A percentile compares a stretch with the other conserved stretches of the same genome.
Conservation (phyloP, 2,888 invertebrate genomes). For the Acanthosepion esculentum region DNA sequence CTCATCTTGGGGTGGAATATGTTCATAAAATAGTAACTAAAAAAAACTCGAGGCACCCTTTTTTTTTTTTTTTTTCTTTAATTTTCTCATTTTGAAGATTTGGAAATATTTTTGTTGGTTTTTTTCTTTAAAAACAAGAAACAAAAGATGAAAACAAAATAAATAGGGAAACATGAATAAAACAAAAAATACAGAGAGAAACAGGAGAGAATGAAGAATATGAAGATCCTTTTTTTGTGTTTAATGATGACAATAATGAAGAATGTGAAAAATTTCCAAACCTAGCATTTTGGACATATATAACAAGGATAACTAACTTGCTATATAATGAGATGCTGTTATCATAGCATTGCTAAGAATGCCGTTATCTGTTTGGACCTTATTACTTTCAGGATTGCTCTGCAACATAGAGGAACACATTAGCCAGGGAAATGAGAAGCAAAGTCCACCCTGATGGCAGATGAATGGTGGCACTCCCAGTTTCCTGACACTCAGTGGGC, state of each 20-base stretch:
- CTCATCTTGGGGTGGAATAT: not conserved
- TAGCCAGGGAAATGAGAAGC: not conserved
- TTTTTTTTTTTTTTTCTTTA: not conserved
- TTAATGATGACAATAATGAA: not conserved
- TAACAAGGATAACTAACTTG: not conserved
- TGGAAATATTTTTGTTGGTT: no score
- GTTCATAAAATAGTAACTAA: not conserved
- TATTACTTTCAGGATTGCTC: not conserved
- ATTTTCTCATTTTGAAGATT: not conserved
- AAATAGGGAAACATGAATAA: no score
- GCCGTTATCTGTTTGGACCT: not conserved
- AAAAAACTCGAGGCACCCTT: not conserved
- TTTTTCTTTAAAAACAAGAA: not conserved
- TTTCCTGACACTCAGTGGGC: not conserved
- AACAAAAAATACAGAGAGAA: no score
- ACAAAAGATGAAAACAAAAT: not conserved
- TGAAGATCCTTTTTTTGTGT: not conserved
- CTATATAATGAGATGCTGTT: not conserved
- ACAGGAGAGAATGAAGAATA: not conserved
- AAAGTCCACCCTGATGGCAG: not conserved
- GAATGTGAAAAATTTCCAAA: not conserved
- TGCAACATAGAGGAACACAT: not conserved
- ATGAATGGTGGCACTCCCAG: not conserved
- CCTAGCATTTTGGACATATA: not conserved
- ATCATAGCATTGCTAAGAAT: not conserved